A percentile compares a stretch with the other conserved stretches of the same genome.
Conservation (phyloP, 2,797 vertebrate genomes). For the Gallirallus australis region DNA sequence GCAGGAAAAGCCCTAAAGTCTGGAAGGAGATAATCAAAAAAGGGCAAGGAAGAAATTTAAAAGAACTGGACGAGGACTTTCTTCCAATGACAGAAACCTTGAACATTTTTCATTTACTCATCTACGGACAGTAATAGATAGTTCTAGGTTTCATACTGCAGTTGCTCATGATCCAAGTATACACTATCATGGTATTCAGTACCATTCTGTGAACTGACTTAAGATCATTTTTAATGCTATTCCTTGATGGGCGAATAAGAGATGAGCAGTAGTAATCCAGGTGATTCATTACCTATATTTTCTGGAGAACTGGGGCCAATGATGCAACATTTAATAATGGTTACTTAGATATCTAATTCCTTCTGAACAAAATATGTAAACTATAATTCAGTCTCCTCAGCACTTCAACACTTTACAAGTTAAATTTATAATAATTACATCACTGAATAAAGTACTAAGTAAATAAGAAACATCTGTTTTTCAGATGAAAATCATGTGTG, state of each 20-base stretch:
- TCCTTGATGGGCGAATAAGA: neutral
- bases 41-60: neutral
- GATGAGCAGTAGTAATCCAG: neutral
- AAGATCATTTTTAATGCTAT: neutral
- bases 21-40: neutral
- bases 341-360: neutral
- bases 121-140: neutral
- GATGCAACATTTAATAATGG: neutral
- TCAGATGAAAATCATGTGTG: neutral
- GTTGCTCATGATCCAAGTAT: neutral
- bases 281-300: neutral
- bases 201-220: neutral
- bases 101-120: neutral
- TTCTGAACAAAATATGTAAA: neutral
- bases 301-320: neutral
- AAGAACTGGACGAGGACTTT: neutral
- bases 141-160: neutral
- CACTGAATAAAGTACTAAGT: neutral
- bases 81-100: neutral
- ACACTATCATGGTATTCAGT: neutral
- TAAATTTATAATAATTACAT: neutral
- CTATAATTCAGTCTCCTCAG: neutral
- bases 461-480: neutral
- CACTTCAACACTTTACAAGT: neutral
- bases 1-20: neutral